Conservation (phyloP, 1,140 invertebrate species). For the Wasmannia auropunctata region DNA sequence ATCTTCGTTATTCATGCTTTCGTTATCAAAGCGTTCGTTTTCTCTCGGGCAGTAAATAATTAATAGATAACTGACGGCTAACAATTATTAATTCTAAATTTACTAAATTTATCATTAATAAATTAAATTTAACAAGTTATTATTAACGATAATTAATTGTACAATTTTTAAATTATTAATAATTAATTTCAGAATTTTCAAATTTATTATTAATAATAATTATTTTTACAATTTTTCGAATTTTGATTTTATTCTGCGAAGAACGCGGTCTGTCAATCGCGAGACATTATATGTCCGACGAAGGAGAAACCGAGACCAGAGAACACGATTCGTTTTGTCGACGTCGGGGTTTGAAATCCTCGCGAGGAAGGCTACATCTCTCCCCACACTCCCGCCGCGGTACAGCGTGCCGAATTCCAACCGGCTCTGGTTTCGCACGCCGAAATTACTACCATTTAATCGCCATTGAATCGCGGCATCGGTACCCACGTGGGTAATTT, state of each 20-base stretch:
- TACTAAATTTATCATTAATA: too few species aligned
- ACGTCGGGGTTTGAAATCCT: background rate
- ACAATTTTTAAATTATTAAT: background rate
- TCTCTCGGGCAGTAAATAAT: background rate
- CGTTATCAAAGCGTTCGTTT: background rate
- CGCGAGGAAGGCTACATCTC: background rate
- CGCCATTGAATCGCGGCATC: background rate
- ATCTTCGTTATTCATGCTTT: background rate
- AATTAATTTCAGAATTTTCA: background rate
- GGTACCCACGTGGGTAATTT: slow-evolving; percentile 9
- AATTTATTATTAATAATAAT: background rate
- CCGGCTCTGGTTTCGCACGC: background rate
- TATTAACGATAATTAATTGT: background rate
- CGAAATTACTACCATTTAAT: slow-evolving; percentile 11
- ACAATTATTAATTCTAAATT: background rate
- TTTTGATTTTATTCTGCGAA: slow-evolving; percentile 6
- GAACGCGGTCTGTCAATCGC: background rate
- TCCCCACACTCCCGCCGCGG: background rate
- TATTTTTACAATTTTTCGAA: background rate
- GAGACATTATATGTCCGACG: background rate
- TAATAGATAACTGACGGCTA: background rate
- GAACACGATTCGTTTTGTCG: slow-evolving; percentile 5
- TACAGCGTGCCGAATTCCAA: background rate
- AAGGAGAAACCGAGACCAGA: background rate
- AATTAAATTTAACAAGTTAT: too few species aligned